Evolutionary conservation across 1,140 invertebrate genomes (phyloP), one percentile per base, ranked within the genome.

Genomic region (Cydia strobilella): DNA sequence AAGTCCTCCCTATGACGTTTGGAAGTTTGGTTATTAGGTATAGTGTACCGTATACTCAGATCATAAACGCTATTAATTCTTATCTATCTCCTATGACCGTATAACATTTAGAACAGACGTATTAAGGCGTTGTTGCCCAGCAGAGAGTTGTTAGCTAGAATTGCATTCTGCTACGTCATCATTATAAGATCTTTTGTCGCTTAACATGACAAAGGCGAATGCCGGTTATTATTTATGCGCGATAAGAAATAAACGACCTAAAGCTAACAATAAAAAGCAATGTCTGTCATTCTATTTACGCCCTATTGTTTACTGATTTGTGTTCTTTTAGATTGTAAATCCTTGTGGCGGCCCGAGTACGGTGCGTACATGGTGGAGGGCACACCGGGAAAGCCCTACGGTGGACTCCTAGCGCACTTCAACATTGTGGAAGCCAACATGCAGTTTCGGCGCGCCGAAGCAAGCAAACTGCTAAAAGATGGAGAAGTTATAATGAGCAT

Each of bases 311-410:
- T 15, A 45, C 35, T 45, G 42, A 45, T 45, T 51, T 51, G 15
- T 51, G n/a, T 12, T 59, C n/a, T 83, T 90, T 85, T 87, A 94
- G 95, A 94, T 84, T 96, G 97, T 6, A 97, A 97, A 86, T 98
- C 97, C 3, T 90, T 99, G 20, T 99, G 99, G 99, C 95, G 98
- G 72, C 99, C 99, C 18, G 99, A 99, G 94, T 99, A 99, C 94
- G 99, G 97, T 31, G 96, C 97, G 66, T 99, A 99, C 85, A 99
- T 99, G 99, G 95, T 99, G 66, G 99, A 99, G 94, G 99, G 99
- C n/a, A 99, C 99, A 1, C 99, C 99, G 18, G 99, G 99, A 10
- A 96, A 97, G 86, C 99, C 99, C 0, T 98, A 98, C 85, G 97
- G 97, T 35, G 97, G 98, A 2, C 93, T 99, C 13, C 94, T 99